Conservation (phyloP, 2,888 invertebrate species). For the Eupithecia inturbata region DNA sequence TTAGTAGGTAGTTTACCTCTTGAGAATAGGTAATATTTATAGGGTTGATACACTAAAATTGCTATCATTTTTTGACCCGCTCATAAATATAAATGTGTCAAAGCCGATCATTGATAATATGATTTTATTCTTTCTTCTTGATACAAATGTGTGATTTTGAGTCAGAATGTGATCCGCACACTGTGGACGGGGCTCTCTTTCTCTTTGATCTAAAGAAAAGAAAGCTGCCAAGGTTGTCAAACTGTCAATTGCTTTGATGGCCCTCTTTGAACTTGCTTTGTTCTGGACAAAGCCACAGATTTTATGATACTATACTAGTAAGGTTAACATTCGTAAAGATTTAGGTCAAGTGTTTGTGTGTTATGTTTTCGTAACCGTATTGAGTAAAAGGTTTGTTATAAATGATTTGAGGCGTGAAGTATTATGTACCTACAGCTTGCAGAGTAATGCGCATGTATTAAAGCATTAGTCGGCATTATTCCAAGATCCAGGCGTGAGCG, state of each 20-base stretch:
- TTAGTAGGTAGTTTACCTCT: constrained; percentile 24
- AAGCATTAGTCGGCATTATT: constrained; percentile 38
- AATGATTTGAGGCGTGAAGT: constrained; percentile 29
- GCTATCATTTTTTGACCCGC: neutral
- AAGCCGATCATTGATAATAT: too few species aligned
- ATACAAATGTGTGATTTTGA: constrained; percentile 7
- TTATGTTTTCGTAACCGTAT: constrained; percentile 30
- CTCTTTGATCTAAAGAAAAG: constrained; percentile 39
- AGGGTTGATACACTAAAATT: neutral
- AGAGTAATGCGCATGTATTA: constrained; percentile 38
- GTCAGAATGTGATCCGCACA: constrained; percentile 35
- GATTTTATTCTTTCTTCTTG: too few species aligned
- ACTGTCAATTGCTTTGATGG: constrained; percentile 46
- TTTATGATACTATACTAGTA: too few species aligned
- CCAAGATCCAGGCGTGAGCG: constrained; percentile 22
- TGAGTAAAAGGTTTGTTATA: constrained; percentile 38
- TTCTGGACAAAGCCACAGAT: constrained; percentile 41
- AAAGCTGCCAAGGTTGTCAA: constrained; percentile 42
- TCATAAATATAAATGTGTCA: constrained; percentile 1
- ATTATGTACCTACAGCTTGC: constrained; percentile 35
- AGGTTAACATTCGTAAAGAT: constrained; percentile 36
- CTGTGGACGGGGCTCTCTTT: constrained; percentile 26
- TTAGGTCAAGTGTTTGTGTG: constrained; percentile 32
- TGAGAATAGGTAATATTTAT: neutral
- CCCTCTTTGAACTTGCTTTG: constrained; percentile 42